Evolutionary conservation across 2,113 vertebrate genomes (phyloP).

Genomic region (Chloroceryle aenea): DNA sequence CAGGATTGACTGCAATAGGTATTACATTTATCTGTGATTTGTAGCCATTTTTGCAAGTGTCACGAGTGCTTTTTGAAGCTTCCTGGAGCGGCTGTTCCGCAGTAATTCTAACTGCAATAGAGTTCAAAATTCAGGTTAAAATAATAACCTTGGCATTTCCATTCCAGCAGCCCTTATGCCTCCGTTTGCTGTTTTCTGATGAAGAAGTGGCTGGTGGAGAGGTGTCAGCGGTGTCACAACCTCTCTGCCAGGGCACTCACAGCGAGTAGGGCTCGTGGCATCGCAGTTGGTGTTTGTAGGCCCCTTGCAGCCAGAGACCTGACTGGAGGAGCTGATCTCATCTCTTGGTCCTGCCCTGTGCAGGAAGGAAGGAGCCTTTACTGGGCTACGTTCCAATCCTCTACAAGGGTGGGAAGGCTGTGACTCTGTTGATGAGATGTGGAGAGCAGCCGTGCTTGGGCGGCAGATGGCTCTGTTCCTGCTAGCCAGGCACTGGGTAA

Average conservation of each 20-base stretch:
- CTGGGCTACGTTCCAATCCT: background rate
- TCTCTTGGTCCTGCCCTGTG: background rate
- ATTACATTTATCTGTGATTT: background rate
- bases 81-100: background rate
- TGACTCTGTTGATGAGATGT: background rate
- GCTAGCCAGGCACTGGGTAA: background rate
- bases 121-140: background rate
- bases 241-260: background rate
- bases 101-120: background rate
- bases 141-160: background rate
- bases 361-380: background rate
- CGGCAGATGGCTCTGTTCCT: background rate
- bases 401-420: background rate
- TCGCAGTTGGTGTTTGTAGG: fast-evolving
- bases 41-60: background rate
- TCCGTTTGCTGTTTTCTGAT: background rate
- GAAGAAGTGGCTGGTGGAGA: too few species aligned
- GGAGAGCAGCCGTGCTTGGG: fast-evolving
- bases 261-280: background rate
- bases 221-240: fast-evolving
- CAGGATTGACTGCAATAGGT: background rate
- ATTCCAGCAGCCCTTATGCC: background rate
- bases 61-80: background rate
- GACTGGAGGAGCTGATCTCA: background rate
- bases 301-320: background rate